A percentile compares a stretch with the other conserved stretches of the same genome.
phyloP scores from a whole-genome alignment of 2,113 vertebrate genomes.

The Thunnus thynnus region DNA sequence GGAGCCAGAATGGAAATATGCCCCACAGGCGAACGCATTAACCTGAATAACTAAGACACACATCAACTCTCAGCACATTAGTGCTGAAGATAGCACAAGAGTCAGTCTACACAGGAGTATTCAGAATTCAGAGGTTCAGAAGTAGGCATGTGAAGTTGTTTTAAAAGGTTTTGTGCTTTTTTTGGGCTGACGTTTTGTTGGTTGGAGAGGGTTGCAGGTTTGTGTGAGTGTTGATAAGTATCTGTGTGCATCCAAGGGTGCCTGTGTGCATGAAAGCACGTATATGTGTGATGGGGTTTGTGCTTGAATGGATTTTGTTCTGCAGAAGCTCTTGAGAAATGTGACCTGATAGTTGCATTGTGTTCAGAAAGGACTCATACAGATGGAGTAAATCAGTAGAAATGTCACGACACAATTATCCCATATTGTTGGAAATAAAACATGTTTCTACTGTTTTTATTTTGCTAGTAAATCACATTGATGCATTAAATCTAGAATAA shows the following conservation, averaged over 20 bases:
- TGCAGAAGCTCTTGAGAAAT: constrained; percentile 15
- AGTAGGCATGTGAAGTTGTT: neutral
- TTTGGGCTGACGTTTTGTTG: neutral
- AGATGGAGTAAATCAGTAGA: constrained; percentile 20
- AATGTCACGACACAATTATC: neutral
- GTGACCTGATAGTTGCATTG: neutral
- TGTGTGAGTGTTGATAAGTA: neutral
- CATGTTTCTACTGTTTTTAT: neutral
- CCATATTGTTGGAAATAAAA: neutral
- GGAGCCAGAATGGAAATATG: constrained; percentile 72
- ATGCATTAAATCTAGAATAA: constrained; percentile 49
- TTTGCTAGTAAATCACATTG: constrained; percentile 40
- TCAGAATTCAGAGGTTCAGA: neutral
- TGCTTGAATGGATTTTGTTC: constrained; percentile 12
- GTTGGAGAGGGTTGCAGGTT: neutral
- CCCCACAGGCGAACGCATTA: constrained; percentile 74
- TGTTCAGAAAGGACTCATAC: constrained; percentile 6
- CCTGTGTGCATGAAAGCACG: constrained; percentile 2
- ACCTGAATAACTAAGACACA: constrained; percentile 79
- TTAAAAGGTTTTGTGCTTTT: neutral
- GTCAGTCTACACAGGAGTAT: constrained; percentile 20
- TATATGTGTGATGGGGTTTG: constrained; percentile 5
- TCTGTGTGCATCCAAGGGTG: constrained; percentile 17
- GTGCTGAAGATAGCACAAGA: constrained; percentile 58
- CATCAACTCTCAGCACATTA: constrained; percentile 58